phyloP scores from a whole-genome alignment of 2,113 vertebrate genomes.

The Siniperca chuatsi region DNA sequence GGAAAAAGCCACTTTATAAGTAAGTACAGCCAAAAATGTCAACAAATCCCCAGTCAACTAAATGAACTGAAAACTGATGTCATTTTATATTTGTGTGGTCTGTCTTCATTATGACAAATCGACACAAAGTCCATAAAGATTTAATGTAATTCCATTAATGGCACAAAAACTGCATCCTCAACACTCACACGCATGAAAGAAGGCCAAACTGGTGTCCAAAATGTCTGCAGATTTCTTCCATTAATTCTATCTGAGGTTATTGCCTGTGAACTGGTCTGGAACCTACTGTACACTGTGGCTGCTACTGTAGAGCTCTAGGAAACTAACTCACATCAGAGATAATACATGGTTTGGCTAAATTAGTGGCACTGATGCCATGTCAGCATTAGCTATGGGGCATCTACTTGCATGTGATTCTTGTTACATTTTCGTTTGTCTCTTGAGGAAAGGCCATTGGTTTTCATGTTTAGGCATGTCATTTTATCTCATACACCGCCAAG shows the following conservation, averaged over 20 bases:
- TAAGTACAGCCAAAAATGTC: conserved; percentile 32
- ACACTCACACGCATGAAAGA: conserved; percentile 10
- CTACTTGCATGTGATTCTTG: conserved; percentile 18
- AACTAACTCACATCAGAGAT: conserved; percentile 22
- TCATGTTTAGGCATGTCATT: conserved; percentile 34
- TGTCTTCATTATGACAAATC: conserved; percentile 34
- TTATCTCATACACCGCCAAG: conserved; percentile 36
- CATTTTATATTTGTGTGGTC: conserved; percentile 51
- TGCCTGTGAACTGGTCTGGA: conserved; percentile 31
- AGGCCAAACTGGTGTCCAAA: conserved; percentile 32
- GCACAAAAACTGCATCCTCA: conserved; percentile 50
- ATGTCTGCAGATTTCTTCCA: conserved; percentile 43
- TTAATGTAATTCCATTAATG: conserved; percentile 24
- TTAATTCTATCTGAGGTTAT: conserved; percentile 31
- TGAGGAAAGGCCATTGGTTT: conserved; percentile 30
- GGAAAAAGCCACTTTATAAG: conserved; percentile 54
- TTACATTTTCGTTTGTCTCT: conserved; percentile 7
- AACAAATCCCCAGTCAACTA: conserved; percentile 44
- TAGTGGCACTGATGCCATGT: neutral
- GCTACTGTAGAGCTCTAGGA: conserved; percentile 30
- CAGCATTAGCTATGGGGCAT: conserved; percentile 31
- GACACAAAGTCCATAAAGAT: neutral
- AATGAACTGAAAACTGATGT: conserved; percentile 50
- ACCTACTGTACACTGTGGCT: conserved; percentile 22
- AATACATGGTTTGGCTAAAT: conserved; percentile 29